phyloP scores from a whole-genome alignment of 1,140 invertebrate species.

The Nymphalis io region DNA sequence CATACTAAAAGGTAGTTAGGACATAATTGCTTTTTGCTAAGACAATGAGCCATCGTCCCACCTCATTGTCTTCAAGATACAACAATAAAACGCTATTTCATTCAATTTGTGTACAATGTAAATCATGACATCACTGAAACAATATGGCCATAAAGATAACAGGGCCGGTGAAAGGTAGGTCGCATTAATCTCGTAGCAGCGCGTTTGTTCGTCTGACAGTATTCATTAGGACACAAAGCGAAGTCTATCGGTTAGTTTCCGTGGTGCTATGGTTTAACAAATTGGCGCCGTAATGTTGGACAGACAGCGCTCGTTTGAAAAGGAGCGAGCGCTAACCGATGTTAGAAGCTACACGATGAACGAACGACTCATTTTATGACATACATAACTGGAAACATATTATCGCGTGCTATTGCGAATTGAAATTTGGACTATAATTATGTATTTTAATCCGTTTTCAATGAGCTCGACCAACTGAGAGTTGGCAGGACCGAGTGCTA shows the following conservation, averaged over 20 bases:
- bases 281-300: constrained; percentile 59
- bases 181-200: constrained; percentile 59
- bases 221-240: constrained; percentile 72
- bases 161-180: constrained; percentile 54
- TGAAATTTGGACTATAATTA: too few relatives aligned
- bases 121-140: constrained; percentile 58
- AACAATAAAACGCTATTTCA: constrained; percentile 32
- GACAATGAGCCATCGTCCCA: not conserved
- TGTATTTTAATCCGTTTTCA: too few relatives aligned
- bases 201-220: constrained; percentile 70
- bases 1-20: not conserved
- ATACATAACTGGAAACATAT: not conserved
- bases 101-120: constrained; percentile 47
- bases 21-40: not conserved
- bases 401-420: too few relatives aligned
- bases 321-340: constrained; percentile 1
- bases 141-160: constrained; percentile 63
- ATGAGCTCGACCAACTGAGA: too few relatives aligned
- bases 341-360: not conserved
- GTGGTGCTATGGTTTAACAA: constrained; percentile 55
- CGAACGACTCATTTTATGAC: not conserved
- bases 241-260: constrained; percentile 69
- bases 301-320: constrained; percentile 42
- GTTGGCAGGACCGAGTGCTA: too few relatives aligned
- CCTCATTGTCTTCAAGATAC: not conserved